These are phyloP conservation scores for Lagopus muta DNA, from an alignment of 2,113 vertebrate species.

Conservation along the genomic window DNA sequence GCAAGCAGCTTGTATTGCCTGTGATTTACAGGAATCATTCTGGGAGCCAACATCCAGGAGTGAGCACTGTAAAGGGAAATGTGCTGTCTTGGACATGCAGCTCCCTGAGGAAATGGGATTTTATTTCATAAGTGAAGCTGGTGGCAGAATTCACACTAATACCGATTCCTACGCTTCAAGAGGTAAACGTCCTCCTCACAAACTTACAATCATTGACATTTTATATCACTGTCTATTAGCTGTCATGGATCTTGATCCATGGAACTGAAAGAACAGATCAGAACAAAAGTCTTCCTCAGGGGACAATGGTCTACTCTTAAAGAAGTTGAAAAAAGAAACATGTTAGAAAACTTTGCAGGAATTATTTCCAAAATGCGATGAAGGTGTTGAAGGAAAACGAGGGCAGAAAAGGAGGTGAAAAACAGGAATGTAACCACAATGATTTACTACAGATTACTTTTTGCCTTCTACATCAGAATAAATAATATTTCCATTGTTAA, in stretches of 20 bases:
- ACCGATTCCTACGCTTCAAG: background rate
- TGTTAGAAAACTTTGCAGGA: background rate
- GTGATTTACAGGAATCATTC: background rate
- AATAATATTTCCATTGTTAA: slow-evolving; percentile 48
- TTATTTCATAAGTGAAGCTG: background rate
- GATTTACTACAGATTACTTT: slow-evolving; percentile 21
- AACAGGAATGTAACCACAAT: background rate
- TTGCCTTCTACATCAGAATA: background rate
- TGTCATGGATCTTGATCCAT: background rate
- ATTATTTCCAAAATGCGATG: background rate
- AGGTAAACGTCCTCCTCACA: background rate
- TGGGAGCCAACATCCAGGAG: background rate
- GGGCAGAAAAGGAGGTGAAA: background rate
- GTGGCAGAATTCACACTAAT: background rate
- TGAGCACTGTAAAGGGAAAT: background rate
- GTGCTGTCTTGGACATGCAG: background rate
- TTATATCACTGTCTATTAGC: background rate
- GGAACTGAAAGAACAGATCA: background rate
- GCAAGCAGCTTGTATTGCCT: background rate
- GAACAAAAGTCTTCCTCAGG: background rate
- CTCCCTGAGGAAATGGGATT: background rate
- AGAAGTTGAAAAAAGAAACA: background rate
- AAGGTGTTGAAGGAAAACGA: background rate
- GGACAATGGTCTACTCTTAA: background rate
- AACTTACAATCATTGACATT: background rate